These are phyloP conservation scores for Nautilus pompilius DNA, from an alignment of 1,140 invertebrate genomes.

Conservation along the genomic window DNA sequence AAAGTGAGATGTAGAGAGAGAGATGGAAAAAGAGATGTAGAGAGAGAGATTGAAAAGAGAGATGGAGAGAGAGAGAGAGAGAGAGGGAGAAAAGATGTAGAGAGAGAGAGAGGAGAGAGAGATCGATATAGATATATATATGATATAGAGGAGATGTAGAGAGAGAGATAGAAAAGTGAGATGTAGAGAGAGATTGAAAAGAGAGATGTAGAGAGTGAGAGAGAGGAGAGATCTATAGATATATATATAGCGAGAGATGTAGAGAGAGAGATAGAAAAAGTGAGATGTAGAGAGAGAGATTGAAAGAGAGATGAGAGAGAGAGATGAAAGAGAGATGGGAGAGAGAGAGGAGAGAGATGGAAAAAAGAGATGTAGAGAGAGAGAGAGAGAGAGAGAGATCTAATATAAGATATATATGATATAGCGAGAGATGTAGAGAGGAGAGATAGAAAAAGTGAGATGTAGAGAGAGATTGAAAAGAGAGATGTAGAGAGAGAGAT, in stretches of 20 bases:
- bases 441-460: background rate
- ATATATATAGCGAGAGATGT: background rate
- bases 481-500: background rate
- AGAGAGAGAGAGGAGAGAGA: too few species aligned
- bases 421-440: background rate
- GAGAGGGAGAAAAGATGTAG: too few species aligned
- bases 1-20: background rate
- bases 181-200: background rate
- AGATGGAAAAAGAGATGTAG: background rate
- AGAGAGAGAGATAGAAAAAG: background rate
- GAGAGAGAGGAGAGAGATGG: background rate
- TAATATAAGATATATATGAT: background rate
- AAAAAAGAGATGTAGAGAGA: background rate
- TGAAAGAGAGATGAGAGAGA: background rate
- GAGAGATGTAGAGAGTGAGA: background rate
- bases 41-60: background rate
- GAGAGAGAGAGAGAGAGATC: background rate
- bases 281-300: background rate
- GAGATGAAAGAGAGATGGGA: background rate
- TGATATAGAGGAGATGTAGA: background rate
- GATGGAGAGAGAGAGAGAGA: background rate
- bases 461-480: background rate
- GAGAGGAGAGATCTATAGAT: background rate
- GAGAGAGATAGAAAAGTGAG: background rate
- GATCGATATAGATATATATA: background rate